Evolutionary conservation across 2,797 vertebrate genomes (phyloP), one percentile per base, ranked within the genome.

Genomic region (Cryptoprocta ferox): DNA sequence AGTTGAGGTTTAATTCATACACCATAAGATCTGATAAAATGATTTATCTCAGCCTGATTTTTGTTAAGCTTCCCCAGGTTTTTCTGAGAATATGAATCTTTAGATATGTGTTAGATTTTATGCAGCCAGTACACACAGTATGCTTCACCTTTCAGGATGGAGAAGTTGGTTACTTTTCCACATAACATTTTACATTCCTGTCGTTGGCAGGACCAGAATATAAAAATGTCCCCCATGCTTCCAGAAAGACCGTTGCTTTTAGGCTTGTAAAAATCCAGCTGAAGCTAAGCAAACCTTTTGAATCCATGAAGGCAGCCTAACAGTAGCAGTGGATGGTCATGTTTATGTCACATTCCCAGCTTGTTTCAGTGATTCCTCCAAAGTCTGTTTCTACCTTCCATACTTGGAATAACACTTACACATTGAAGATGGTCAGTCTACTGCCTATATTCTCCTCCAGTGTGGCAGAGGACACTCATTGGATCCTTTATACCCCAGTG

Each of bases 191-290:
- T 48, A 83, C 45, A 83, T 86, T 86, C 12, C 50, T 89, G 0
- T 65, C 28, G 39, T 96, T 76, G 75, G n/a, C 70, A 82, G 39
- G 28, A 48, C 11, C 86, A 95, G 24, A 96, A 90, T 85, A 81
- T n/a, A 92, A 70, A 88, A 88, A 90, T 56, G 70, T 78, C 48
- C 16, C 16, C 30, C 79, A 48, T 10, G 5, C 28, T 93, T 68
- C 65, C 39, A 88, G 89, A 91, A 90, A 92, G 48, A 84, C 32
- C 16, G 88, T 85, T 94, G 56, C 28, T 85, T 98, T 94, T 94
- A 93, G 48, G 56, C 14, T 93, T 75, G 5, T 93, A 91, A 91
- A 91, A 95, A 85, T 96, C 35, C 63, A 89, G 28, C 66, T 89
- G 42, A 89, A 91, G 70, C 14, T 81, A 91, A 65, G 84, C 73